Evolutionary conservation across 2,113 vertebrate species (phyloP).

Genomic region (Martes martes): DNA sequence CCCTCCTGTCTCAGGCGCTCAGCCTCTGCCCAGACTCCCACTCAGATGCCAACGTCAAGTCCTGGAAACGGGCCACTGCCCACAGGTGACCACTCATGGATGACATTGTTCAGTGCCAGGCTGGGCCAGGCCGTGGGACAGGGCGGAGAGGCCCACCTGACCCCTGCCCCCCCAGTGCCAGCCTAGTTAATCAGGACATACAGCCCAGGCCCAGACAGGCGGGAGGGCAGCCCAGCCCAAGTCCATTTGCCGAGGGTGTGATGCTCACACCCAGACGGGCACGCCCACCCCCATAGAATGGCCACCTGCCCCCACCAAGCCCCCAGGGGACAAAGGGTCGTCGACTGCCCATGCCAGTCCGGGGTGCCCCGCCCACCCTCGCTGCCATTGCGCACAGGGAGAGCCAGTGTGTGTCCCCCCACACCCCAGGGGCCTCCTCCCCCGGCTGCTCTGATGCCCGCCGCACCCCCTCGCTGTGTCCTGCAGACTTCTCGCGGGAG

Average conservation of each 20-base stretch:
- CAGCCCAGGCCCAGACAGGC: not conserved
- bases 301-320: not conserved
- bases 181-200: not conserved
- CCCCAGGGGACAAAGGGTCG: fast-evolving
- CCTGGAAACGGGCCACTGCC: not conserved
- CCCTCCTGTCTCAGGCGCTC: fast-evolving
- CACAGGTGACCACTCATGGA: not conserved
- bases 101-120: not conserved
- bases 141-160: not conserved
- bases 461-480: no score
- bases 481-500: not conserved
- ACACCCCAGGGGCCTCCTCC: not conserved
- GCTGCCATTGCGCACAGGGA: fast-evolving
- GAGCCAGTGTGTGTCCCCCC: not conserved
- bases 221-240: not conserved
- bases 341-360: not conserved
- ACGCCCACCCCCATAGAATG: fast-evolving
- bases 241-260: fast-evolving
- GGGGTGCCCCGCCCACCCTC: no score
- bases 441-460: not conserved
- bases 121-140: not conserved
- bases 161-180: no score
- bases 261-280: fast-evolving
- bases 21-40: not conserved
- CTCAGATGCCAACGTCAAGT: fast-evolving